Conservation (phyloP, 2,888 invertebrate species). For the Pyrrhosoma nymphula region DNA sequence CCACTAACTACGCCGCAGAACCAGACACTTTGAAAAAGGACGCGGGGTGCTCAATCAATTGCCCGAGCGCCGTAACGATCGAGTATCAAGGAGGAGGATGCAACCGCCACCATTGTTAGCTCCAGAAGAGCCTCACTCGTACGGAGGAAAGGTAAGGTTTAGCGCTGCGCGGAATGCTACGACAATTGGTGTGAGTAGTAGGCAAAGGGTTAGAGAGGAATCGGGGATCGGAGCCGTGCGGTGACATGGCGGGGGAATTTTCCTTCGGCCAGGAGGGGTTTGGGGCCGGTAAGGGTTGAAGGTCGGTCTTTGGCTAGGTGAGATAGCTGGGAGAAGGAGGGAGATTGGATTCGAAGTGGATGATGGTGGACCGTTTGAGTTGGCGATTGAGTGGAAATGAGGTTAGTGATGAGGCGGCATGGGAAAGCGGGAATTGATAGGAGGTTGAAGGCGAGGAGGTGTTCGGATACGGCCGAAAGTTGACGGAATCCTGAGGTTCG, state of each 20-base stretch:
- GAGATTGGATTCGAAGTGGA: constrained; percentile 30
- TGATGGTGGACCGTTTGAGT: neutral
- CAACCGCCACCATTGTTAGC: neutral
- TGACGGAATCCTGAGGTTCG: too few relatives aligned
- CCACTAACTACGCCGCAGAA: neutral
- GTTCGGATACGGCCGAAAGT: too few relatives aligned
- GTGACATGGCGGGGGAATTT: neutral
- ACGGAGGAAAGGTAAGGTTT: neutral
- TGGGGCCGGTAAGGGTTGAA: neutral
- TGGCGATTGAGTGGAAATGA: neutral
- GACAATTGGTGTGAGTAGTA: neutral
- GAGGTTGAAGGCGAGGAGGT: neutral
- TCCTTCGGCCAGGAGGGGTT: neutral
- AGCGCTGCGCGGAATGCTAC: neutral
- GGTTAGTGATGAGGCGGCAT: neutral
- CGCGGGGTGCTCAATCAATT: neutral
- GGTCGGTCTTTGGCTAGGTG: neutral
- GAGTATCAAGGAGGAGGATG: neutral
- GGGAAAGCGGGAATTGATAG: neutral
- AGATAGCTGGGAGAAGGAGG: neutral
- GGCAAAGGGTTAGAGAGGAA: neutral
- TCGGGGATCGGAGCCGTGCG: neutral
- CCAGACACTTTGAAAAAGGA: neutral
- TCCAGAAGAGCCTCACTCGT: neutral
- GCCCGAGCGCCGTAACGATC: neutral